phyloP scores from a whole-genome alignment of 1,140 invertebrate species.

The Habropoda laboriosa region DNA sequence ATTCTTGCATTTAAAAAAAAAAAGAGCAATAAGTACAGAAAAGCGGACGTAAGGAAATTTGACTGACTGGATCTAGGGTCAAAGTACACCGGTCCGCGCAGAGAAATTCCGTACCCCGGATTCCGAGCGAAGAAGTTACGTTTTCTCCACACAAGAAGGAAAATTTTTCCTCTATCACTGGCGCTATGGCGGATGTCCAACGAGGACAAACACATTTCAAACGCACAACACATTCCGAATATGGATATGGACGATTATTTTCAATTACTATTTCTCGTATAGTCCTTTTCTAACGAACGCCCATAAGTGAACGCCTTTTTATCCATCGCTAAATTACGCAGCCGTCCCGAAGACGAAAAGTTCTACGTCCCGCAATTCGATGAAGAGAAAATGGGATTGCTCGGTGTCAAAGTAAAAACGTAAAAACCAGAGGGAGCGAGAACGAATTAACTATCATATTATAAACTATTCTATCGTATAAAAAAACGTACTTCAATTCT shows the following conservation, averaged over 20 bases:
- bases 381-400: constrained; percentile 1
- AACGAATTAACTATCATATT: constrained; percentile 15
- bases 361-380: background rate
- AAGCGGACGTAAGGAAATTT: constrained; percentile 4
- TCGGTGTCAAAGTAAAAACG: constrained; percentile 26
- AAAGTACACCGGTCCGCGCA: constrained; percentile 44
- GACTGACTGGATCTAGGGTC: constrained; percentile 42
- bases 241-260: constrained; percentile 35
- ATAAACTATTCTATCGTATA: constrained; percentile 32
- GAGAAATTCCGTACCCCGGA: constrained; percentile 48
- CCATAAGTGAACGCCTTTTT: background rate
- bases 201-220: constrained; percentile 25
- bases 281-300: constrained; percentile 6
- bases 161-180: background rate
- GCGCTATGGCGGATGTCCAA: constrained; percentile 14
- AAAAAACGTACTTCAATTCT: constrained; percentile 30
- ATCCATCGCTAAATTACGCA: constrained; percentile 5
- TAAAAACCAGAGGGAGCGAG: constrained; percentile 21
- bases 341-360: background rate
- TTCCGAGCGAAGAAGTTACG: constrained; percentile 35
- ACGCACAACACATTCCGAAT: constrained; percentile 7
- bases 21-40: constrained; percentile 31
- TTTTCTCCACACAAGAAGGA: background rate
- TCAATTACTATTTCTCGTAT: constrained; percentile 35
- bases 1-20: background rate